phyloP scores from a whole-genome alignment of 2,888 invertebrate genomes.

The Drosophila demipolita region DNA sequence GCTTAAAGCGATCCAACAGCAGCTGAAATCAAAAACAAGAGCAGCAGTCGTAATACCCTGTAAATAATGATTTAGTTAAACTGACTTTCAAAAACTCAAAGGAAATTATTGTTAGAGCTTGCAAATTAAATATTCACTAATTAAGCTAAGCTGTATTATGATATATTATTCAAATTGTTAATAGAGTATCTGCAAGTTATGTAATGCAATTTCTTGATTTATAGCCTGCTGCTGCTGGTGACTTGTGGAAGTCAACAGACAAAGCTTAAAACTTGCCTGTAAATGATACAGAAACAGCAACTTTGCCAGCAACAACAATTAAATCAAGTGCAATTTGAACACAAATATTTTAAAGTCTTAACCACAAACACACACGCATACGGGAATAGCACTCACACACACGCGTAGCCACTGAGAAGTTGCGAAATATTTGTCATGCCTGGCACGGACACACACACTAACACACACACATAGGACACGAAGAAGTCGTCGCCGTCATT shows the following conservation, averaged over 20 bases:
- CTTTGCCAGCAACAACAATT: conserved; percentile 67
- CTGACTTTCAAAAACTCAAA: no score
- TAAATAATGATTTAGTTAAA: neutral
- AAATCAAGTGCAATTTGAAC: conserved; percentile 78
- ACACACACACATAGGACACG: conserved; percentile 27
- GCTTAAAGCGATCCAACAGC: conserved; percentile 59
- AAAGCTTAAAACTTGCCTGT: conserved; percentile 64
- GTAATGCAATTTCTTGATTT: conserved; percentile 5
- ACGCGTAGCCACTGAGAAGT: conserved; percentile 58
- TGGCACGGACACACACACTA: conserved; percentile 64
- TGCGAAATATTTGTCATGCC: conserved; percentile 79
- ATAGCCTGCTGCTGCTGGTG: conserved; percentile 60
- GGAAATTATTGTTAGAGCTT: neutral
- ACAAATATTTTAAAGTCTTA: conserved; percentile 75
- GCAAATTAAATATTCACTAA: neutral
- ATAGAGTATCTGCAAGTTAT: conserved; percentile 15
- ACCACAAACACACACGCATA: conserved; percentile 48
- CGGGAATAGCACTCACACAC: conserved; percentile 5
- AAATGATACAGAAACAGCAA: conserved; percentile 57
- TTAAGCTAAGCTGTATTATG: neutral
- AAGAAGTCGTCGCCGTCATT: conserved; percentile 53
- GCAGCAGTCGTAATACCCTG: conserved; percentile 16
- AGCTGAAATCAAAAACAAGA: conserved; percentile 10
- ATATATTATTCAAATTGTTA: neutral
- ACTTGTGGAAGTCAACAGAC: conserved; percentile 67